Evolutionary conservation across 1,140 invertebrate genomes (phyloP).

Genomic region (Bombyx mandarina): DNA sequence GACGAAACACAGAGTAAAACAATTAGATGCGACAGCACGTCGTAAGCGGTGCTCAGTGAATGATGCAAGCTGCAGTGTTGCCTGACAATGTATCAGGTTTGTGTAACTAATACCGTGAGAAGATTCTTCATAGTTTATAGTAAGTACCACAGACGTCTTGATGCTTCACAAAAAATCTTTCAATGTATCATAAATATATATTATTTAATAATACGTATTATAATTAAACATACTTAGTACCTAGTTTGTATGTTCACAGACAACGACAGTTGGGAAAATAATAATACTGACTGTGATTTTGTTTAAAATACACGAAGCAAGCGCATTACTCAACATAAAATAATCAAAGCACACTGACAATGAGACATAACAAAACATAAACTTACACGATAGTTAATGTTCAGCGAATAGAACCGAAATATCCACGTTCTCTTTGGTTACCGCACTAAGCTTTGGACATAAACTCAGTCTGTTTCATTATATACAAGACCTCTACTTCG

Average conservation of each 20-base stretch:
- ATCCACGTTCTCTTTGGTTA: conserved; percentile 63
- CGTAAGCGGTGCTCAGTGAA: conserved; percentile 32
- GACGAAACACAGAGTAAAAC: neutral
- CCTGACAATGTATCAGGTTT: no score
- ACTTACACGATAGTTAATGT: conserved; percentile 65
- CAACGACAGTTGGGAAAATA: conserved; percentile 15
- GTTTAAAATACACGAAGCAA: conserved; percentile 37
- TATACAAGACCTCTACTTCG: conserved; percentile 53
- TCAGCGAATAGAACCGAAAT: conserved; percentile 54
- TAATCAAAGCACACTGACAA: conserved; percentile 65
- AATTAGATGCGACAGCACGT: conserved; percentile 18
- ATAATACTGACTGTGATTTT: conserved; percentile 18
- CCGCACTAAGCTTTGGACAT: conserved; percentile 51
- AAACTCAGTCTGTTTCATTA: conserved; percentile 63
- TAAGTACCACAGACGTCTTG: no score
- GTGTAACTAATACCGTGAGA: no score
- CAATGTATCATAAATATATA: no score
- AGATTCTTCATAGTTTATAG: no score
- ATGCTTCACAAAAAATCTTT: no score
- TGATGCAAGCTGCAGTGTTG: conserved; percentile 27
- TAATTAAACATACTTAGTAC: no score
- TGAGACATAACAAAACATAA: conserved; percentile 67
- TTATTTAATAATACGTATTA: no score
- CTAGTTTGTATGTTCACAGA: neutral
- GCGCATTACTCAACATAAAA: conserved; percentile 49